These are phyloP conservation scores for Mus spretus DNA, from an alignment of 2,797 vertebrate species.

Conservation along the genomic window DNA sequence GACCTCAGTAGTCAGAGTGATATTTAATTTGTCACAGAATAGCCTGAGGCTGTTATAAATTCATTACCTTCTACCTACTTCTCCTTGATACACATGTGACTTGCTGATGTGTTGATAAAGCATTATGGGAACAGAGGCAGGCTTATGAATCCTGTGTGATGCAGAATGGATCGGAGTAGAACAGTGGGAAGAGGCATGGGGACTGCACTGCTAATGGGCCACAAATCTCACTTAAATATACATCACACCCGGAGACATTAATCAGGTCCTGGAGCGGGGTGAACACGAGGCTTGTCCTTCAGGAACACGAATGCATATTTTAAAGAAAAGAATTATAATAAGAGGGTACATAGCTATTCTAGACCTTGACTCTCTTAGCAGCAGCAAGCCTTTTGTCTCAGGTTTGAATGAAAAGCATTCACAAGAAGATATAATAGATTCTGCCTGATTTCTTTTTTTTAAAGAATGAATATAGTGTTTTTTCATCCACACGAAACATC, in stretches of 20 bases:
- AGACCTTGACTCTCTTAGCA: constrained; percentile 73
- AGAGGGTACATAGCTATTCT: constrained; percentile 53
- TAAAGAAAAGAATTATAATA: constrained; percentile 78
- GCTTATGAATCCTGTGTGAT: constrained; percentile 83
- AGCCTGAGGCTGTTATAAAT: constrained; percentile 80
- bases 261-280: constrained; percentile 67
- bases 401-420: constrained; percentile 74
- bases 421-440: constrained; percentile 22
- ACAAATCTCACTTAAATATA: constrained; percentile 71
- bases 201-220: constrained; percentile 67
- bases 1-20: constrained; percentile 74
- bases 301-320: constrained; percentile 69
- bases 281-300: constrained; percentile 64
- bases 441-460: constrained; percentile 39
- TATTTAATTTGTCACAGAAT: constrained; percentile 86
- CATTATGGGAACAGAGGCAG: constrained; percentile 70
- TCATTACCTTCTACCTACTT: constrained; percentile 74
- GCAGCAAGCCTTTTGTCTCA: constrained; percentile 73
- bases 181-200: background rate
- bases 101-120: constrained; percentile 82
- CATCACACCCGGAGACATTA: constrained; percentile 71
- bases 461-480: background rate
- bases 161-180: constrained; percentile 58
- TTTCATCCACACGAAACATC: constrained; percentile 38
- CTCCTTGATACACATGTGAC: constrained; percentile 52